Conservation (phyloP, 2,888 invertebrate genomes). For the Teleiodes luculella region DNA sequence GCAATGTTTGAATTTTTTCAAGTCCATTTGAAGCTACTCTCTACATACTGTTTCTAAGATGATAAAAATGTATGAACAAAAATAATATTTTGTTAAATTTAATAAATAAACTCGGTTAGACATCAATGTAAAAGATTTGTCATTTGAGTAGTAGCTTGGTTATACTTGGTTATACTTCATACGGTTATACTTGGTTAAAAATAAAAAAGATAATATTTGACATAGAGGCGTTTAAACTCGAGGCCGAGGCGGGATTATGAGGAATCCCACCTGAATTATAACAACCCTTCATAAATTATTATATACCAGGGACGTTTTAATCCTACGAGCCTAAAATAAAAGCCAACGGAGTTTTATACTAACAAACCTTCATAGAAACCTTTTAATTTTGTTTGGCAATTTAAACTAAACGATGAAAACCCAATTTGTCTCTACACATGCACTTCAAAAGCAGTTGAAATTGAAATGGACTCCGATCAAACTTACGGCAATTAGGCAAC, state of each 20-base stretch:
- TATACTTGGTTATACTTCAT: background rate
- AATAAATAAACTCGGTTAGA: too few species aligned
- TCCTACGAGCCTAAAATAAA: background rate
- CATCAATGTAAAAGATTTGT: too few species aligned
- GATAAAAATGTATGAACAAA: too few species aligned
- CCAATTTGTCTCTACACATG: background rate
- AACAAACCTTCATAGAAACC: background rate
- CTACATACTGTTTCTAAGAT: too few species aligned
- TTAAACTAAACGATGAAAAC: background rate
- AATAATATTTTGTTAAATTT: too few species aligned
- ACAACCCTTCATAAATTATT: background rate
- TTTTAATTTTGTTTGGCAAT: background rate
- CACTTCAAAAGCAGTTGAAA: slow-evolving; percentile 5
- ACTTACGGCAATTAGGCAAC: slow-evolving; percentile 57
- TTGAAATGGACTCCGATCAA: slow-evolving; percentile 23
- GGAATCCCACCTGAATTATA: slow-evolving; percentile 5
- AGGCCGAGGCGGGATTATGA: slow-evolving; percentile 24
- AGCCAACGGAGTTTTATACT: background rate
- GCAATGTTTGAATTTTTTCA: too few species aligned
- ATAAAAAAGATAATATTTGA: slow-evolving; percentile 33
- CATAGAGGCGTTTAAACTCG: slow-evolving; percentile 30
- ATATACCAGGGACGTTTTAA: slow-evolving; percentile 2
- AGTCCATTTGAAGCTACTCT: too few species aligned
- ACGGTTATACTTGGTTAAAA: background rate
- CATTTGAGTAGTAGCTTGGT: background rate